Base-by-base conservation (phyloP, 2,113 vertebrate genomes). In the Podarcis muralis region DNA sequence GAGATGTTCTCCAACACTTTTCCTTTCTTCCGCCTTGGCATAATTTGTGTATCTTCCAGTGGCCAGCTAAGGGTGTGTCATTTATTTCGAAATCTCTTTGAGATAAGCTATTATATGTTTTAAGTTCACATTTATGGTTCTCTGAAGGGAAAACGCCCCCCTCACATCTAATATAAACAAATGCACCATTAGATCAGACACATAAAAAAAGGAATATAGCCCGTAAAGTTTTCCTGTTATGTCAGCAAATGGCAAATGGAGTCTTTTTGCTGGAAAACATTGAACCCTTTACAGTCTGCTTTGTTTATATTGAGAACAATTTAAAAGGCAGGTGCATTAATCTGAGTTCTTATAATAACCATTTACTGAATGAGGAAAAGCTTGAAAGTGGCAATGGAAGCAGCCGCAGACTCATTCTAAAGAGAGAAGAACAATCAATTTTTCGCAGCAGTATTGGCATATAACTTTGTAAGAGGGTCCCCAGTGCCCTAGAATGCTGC, bases 221-320 rank as follows among this genome's bases (percentile, higher is more conserved):
- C 86, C 84, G 25, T 88, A 89, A 90, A 81, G 82, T 62, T 76
- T 86, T 66, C 86, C 57, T 85, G 62, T 71, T 90, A 93, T 87
- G 88, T 85, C 86, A 86, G 86, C 93, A 92, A 95, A 92, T 84
- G 89, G 91, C 91, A 92, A 85, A 84, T 15, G 37, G 90, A 90
- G 93, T 92, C 87, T 92, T 95, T 93, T 84, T 68, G 62, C 35
- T 74, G 91, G 88, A 91, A 92, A 92, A 92, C 89, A 82, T 81
- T 77, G 5, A 87, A 3, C 32, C 66, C 72, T 93, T 93, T 95
- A 76, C 65, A 85, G 53, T 22, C 3, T 37, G 9, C 59, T 84
- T 68, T 86, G 85, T 57, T 78, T 93, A 88, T 81, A 92, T 89
- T 90, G 93, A 92, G 81, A 48, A 81, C n/a, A 37, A 2, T 90